Evolutionary conservation across 1,140 invertebrate genomes (phyloP).

Genomic region (Bombus haemorrhoidalis): DNA sequence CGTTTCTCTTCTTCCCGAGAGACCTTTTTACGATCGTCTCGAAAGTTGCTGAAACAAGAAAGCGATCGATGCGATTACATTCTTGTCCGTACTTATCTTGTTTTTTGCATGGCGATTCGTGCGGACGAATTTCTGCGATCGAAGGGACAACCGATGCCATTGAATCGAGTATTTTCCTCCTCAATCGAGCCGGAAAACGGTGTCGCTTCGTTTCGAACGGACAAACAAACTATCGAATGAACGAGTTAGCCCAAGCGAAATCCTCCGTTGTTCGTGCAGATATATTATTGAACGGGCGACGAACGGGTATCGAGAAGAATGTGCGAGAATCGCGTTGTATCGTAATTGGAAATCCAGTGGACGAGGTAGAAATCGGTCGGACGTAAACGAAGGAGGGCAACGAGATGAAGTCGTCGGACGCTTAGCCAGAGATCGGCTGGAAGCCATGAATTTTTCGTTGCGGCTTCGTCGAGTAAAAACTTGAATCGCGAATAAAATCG

Average conservation of each 20-base stretch:
- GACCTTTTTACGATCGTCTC: background rate
- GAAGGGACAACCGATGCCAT: background rate
- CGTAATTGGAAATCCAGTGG: background rate
- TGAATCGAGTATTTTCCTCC: background rate
- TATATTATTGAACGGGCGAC: background rate
- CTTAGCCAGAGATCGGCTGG: conserved; percentile 5
- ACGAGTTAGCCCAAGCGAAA: no score
- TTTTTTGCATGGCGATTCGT: background rate
- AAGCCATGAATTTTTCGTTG: conserved; percentile 43
- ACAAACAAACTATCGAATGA: background rate
- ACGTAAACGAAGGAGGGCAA: background rate
- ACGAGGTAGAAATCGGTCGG: background rate
- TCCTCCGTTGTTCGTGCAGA: background rate
- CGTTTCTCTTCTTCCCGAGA: background rate
- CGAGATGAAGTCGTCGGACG: conserved; percentile 29
- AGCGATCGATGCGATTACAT: background rate
- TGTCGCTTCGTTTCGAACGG: background rate
- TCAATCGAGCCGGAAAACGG: background rate
- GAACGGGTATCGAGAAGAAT: background rate
- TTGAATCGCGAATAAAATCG: conserved; percentile 20
- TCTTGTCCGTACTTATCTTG: background rate
- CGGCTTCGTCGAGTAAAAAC: background rate
- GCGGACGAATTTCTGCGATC: background rate
- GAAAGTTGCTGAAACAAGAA: background rate
- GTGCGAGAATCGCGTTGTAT: background rate